These are phyloP conservation scores for Pelochelys cantorii DNA, from an alignment of 2,797 vertebrate species.

Conservation along the genomic window DNA sequence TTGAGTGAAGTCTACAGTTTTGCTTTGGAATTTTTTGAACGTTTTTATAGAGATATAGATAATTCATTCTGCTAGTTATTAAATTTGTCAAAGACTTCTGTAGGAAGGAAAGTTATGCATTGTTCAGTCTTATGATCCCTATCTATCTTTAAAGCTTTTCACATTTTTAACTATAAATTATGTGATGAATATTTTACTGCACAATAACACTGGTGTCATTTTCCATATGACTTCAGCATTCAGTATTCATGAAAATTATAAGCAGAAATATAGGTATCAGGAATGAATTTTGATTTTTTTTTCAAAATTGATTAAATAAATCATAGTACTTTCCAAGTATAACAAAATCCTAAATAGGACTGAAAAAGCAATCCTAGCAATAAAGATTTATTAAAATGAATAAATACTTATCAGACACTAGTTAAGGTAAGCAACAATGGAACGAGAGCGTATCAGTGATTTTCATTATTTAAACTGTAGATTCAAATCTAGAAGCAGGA, in stretches of 20 bases:
- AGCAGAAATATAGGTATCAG: neutral
- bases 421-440: constrained; percentile 1
- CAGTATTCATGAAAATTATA: constrained; percentile 4
- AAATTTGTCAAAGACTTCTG: neutral
- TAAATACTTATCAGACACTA: neutral
- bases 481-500: neutral
- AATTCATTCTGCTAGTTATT: neutral
- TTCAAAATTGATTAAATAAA: neutral
- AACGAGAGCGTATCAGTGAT: neutral
- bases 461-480: constrained; percentile 1
- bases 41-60: neutral
- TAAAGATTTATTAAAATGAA: neutral
- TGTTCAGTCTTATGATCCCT: neutral
- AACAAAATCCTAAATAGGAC: neutral
- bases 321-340: neutral
- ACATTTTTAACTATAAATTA: neutral
- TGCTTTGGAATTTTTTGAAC: neutral
- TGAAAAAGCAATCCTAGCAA: neutral
- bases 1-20: neutral
- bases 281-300: neutral
- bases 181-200: neutral
- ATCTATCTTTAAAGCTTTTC: neutral
- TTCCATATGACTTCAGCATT: constrained; percentile 2
- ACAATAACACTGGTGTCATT: neutral
- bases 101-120: neutral